Evolutionary conservation across 2,113 vertebrate species (phyloP).

Genomic region (Columbina picui): DNA sequence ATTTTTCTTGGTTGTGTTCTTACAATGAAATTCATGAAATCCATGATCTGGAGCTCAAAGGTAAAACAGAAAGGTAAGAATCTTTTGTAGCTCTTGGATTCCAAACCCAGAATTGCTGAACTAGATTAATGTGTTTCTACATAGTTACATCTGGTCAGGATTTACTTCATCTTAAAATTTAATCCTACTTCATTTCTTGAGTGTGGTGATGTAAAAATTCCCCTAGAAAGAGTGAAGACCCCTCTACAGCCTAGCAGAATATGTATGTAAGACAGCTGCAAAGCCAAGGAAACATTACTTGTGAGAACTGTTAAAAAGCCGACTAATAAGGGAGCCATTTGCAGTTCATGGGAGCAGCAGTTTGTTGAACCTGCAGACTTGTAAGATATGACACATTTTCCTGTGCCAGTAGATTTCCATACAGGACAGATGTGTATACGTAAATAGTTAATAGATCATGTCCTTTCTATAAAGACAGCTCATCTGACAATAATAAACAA

Average conservation of each 20-base stretch:
- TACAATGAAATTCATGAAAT: background rate
- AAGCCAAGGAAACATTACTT: background rate
- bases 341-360: background rate
- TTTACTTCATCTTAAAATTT: background rate
- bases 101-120: background rate
- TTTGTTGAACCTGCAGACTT: background rate
- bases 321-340: background rate
- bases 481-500: constrained; percentile 37
- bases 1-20: background rate
- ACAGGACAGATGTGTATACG: background rate
- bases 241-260: background rate
- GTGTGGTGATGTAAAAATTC: background rate
- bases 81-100: background rate
- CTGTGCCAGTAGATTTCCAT: background rate
- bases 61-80: background rate
- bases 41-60: background rate
- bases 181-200: background rate
- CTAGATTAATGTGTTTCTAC: background rate
- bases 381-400: background rate
- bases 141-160: background rate
- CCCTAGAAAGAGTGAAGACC: background rate
- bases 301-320: background rate
- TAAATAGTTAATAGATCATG: constrained; percentile 43
- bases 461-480: background rate
- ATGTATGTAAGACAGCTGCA: background rate